Conservation (phyloP, 2,113 vertebrate genomes). For the Riparia riparia region DNA sequence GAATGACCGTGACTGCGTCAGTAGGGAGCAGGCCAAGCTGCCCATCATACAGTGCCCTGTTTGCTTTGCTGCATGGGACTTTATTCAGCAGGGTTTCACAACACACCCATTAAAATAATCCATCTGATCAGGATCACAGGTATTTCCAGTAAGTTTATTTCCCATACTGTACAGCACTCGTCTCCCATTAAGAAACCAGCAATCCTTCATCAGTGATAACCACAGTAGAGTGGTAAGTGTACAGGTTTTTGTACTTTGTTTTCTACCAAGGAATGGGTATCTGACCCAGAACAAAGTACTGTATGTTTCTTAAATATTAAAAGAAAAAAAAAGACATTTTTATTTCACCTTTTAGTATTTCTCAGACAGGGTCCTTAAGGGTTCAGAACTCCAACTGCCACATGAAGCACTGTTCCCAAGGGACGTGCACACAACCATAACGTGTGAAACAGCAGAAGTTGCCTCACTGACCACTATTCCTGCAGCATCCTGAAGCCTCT, state of each 20-base stretch:
- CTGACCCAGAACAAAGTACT: not conserved
- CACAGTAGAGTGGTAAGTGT: not conserved
- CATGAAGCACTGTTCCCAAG: not conserved
- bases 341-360: not conserved
- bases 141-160: not conserved
- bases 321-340: not conserved
- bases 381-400: not conserved
- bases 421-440: accelerated
- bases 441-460: not conserved
- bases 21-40: accelerated
- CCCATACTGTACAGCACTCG: not conserved
- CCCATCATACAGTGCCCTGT: not conserved
- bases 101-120: not conserved
- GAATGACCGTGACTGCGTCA: not conserved
- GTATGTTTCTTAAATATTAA: not conserved
- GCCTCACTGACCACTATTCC: not conserved
- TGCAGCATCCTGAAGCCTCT: not conserved
- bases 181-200: not conserved
- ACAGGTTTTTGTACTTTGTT: not conserved
- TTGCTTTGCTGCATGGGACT: not conserved
- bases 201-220: not conserved
- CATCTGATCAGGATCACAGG: not conserved
- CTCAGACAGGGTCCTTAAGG: not conserved
- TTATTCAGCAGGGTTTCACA: not conserved
- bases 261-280: not conserved